Percentiles rank a stretch among this genome's conserved stretches.
phyloP scores from a whole-genome alignment of 2,888 invertebrate species.

The Heliconius sara region DNA sequence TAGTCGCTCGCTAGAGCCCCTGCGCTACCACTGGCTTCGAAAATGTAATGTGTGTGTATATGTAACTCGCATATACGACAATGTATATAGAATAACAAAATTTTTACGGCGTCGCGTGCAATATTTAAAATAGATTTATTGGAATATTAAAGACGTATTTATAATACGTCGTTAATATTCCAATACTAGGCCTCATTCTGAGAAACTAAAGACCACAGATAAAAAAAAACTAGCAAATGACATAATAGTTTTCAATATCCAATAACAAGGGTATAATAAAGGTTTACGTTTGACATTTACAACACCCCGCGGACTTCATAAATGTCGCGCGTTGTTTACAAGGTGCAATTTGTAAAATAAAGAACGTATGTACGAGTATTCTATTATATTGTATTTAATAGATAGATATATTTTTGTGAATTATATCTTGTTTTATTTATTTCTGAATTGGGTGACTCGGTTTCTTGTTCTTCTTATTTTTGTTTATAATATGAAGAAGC shows the following conservation, averaged over 20 bases:
- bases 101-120: no score
- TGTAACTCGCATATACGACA: no score
- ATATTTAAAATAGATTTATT: background rate
- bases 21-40: no score
- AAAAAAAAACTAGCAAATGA: slow-evolving; percentile 19
- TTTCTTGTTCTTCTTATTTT: no score
- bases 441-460: background rate
- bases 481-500: no score
- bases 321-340: slow-evolving; percentile 41
- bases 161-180: no score
- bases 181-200: background rate
- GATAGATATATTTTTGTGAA: no score
- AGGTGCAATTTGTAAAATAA: slow-evolving; percentile 40
- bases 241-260: slow-evolving; percentile 41
- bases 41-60: no score
- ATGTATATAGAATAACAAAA: no score
- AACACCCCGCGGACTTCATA: slow-evolving; percentile 55
- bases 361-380: background rate
- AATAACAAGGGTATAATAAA: slow-evolving; percentile 52
- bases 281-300: slow-evolving; percentile 68
- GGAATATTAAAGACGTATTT: no score
- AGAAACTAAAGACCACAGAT: background rate
- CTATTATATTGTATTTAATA: background rate
- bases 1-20: no score
- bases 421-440: background rate